phyloP scores from a whole-genome alignment of 2,113 vertebrate species.

The Hiodon tergisus region DNA sequence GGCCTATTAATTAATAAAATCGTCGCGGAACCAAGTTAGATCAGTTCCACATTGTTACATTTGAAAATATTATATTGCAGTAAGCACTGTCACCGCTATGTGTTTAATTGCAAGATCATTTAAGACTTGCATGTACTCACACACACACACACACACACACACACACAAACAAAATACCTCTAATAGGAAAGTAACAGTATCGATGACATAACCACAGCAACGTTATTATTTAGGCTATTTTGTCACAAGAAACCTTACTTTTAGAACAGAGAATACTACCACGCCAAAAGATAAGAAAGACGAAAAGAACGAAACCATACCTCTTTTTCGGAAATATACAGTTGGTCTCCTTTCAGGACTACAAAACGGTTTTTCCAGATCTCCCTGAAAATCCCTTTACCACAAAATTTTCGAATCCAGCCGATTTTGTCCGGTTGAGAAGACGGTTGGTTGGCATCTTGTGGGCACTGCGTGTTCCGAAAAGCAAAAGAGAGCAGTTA shows the following conservation, averaged over 20 bases:
- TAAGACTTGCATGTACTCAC: too few species aligned
- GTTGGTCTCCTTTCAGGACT: conserved; percentile 82
- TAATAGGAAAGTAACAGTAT: too few species aligned
- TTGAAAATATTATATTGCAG: neutral
- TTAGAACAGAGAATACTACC: conserved; percentile 14
- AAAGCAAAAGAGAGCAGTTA: conserved; percentile 4
- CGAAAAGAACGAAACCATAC: conserved; percentile 51
- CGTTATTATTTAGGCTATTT: neutral
- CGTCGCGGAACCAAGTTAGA: too few species aligned
- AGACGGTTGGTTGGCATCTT: conserved; percentile 67
- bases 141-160: too few species aligned
- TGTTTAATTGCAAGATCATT: neutral
- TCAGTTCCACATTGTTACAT: too few species aligned
- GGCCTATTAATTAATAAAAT: too few species aligned
- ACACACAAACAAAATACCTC: too few species aligned
- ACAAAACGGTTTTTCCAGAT: conserved; percentile 95
- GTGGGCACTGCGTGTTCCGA: conserved; percentile 59
- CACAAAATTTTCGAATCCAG: conserved; percentile 94
- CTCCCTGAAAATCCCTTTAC: conserved; percentile 90
- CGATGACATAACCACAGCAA: too few species aligned
- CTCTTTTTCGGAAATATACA: conserved; percentile 89
- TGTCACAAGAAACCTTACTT: conserved; percentile 18
- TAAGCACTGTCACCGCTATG: neutral
- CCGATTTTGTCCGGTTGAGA: conserved; percentile 80
- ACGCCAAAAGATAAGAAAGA: neutral